A percentile compares a stretch with the other conserved stretches of the same genome.
Conservation (phyloP, 2,113 vertebrate species). For the Scolopax mira region DNA sequence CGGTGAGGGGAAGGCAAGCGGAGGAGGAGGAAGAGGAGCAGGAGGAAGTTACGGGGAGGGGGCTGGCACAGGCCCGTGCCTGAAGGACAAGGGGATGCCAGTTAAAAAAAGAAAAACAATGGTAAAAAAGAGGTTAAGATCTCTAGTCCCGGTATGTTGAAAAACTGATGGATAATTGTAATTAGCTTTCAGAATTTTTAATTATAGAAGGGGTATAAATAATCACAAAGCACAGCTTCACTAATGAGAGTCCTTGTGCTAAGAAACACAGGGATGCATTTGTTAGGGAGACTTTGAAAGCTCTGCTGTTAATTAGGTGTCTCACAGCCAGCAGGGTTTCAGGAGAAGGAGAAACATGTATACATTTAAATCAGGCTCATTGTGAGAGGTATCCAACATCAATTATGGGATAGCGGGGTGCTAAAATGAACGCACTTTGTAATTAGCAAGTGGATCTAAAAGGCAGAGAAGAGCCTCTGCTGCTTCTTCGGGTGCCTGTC, state of each 20-base stretch:
- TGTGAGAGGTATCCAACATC: slow-evolving; percentile 34
- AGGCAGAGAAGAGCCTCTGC: background rate
- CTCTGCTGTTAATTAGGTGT: slow-evolving; percentile 69
- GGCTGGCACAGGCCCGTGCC: fast-evolving
- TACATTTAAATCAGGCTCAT: slow-evolving; percentile 50
- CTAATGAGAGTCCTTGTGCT: slow-evolving; percentile 73
- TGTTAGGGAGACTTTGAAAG: slow-evolving; percentile 69
- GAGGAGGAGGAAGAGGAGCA: background rate
- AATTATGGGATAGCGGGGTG: slow-evolving; percentile 47
- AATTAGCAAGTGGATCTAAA: slow-evolving; percentile 13
- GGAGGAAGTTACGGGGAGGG: background rate
- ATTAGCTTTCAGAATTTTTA: slow-evolving; percentile 79
- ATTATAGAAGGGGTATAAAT: slow-evolving; percentile 77
- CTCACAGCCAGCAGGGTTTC: slow-evolving; percentile 51
- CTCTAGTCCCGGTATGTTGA: background rate
- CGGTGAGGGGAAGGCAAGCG: background rate
- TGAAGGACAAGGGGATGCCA: background rate
- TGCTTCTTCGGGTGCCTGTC: background rate
- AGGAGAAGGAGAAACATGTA: slow-evolving; percentile 43
- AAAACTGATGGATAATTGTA: slow-evolving; percentile 73
- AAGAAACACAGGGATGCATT: slow-evolving; percentile 53
- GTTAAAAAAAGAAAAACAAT: background rate
- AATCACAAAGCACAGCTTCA: slow-evolving; percentile 67
- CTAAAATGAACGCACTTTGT: slow-evolving; percentile 29
- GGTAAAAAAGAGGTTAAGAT: background rate